Conservation (phyloP, 2,888 invertebrate genomes). For the Synergus laeviventris region DNA sequence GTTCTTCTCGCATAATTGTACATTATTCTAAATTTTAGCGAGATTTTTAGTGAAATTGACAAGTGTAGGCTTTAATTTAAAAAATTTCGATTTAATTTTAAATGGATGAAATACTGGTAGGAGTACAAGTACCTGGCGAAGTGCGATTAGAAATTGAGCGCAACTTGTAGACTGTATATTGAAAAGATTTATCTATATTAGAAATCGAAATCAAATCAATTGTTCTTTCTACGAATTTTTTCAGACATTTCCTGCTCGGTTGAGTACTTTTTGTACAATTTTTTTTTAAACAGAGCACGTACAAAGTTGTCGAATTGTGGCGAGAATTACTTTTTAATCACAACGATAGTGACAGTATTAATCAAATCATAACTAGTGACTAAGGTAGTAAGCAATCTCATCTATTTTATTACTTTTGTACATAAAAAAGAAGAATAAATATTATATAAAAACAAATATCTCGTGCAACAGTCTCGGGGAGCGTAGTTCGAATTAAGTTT, state of each 20-base stretch:
- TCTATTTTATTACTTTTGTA: constrained; percentile 69
- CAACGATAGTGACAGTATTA: constrained; percentile 28
- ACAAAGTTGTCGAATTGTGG: not conserved
- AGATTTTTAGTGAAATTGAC: not conserved
- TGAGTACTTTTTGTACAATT: not conserved
- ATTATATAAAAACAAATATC: constrained; percentile 57
- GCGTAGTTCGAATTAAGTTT: not conserved
- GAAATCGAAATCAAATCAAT: not conserved
- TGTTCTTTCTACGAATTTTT: not conserved
- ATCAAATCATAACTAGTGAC: constrained; percentile 42
- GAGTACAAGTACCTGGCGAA: constrained; percentile 18
- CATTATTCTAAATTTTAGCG: not conserved
- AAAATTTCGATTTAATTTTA: not conserved
- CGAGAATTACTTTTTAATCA: constrained; percentile 6
- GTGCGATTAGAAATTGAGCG: constrained; percentile 6
- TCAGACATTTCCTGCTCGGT: not conserved
- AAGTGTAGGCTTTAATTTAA: not conserved
- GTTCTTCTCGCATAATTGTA: not conserved
- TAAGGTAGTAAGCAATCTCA: constrained; percentile 45
- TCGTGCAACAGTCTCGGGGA: not conserved
- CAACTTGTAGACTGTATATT: not conserved
- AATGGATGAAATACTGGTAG: not conserved
- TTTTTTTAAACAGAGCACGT: constrained; percentile 5
- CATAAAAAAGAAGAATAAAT: constrained; percentile 70
- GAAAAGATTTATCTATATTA: not conserved